Percentiles rank a stretch among this genome's conserved stretches.
Conservation (phyloP, 2,888 invertebrate species). For the Uloborus plumipes region DNA sequence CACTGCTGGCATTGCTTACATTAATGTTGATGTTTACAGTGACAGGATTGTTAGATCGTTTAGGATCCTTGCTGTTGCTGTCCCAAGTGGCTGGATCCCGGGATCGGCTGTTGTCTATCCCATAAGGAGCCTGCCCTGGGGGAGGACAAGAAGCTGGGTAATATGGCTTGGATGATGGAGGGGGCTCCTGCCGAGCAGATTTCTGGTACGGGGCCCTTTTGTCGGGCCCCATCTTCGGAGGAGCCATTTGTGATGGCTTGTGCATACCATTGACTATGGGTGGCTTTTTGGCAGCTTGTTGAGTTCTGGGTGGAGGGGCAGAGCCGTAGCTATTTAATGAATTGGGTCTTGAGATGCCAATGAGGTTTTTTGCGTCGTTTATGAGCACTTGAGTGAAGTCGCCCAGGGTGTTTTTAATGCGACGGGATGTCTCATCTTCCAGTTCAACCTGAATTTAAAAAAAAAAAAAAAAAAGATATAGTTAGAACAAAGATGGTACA, state of each 20-base stretch:
- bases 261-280: slow-evolving; percentile 14
- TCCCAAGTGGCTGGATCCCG: slow-evolving; percentile 26
- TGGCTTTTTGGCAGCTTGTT: slow-evolving; percentile 5
- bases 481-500: neutral
- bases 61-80: slow-evolving; percentile 5
- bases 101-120: slow-evolving; percentile 24
- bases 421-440: slow-evolving; percentile 65
- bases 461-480: slow-evolving; percentile 11
- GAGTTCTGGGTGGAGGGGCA: slow-evolving; percentile 21
- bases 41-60: neutral
- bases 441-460: slow-evolving; percentile 54
- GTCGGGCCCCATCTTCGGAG: slow-evolving; percentile 32
- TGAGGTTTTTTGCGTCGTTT: slow-evolving; percentile 59
- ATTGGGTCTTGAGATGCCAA: slow-evolving; percentile 53
- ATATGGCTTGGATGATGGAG: slow-evolving; percentile 26
- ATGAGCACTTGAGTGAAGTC: slow-evolving; percentile 60
- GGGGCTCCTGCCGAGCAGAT: no score
- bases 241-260: slow-evolving; percentile 9
- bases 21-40: slow-evolving; percentile 11
- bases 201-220: slow-evolving; percentile 22
- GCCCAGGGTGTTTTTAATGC: slow-evolving; percentile 62
- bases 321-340: slow-evolving; percentile 15
- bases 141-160: slow-evolving; percentile 11
- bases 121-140: slow-evolving; percentile 10
- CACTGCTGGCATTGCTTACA: neutral